Conservation (phyloP, 2,113 vertebrate species). For the Myotis davidii region DNA sequence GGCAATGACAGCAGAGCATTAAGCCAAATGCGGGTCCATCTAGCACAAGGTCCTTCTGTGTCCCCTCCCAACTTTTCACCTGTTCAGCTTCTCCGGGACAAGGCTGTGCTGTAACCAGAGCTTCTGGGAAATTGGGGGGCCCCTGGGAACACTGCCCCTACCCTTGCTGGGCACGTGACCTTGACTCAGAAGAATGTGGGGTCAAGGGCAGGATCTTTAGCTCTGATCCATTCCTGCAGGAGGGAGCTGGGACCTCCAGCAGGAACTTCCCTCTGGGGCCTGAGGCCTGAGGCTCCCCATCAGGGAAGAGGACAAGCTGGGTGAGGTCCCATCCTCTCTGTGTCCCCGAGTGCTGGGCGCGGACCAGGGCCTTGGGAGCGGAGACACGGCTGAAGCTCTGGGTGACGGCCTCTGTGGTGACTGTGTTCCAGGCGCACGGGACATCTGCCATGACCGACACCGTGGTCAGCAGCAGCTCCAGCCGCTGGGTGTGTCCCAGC, state of each 20-base stretch:
- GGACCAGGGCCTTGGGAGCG: background rate
- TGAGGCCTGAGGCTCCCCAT: background rate
- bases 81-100: background rate
- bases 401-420: background rate
- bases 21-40: background rate
- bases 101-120: background rate
- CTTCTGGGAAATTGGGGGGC: background rate
- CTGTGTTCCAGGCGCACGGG: background rate
- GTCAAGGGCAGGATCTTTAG: background rate
- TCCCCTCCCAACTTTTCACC: background rate
- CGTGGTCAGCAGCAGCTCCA: slow-evolving; percentile 89
- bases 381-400: background rate
- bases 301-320: background rate
- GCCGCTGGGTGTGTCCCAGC: slow-evolving; percentile 90
- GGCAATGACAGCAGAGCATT: background rate
- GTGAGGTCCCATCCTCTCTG: background rate
- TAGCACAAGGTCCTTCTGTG: background rate
- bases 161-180: background rate
- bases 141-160: background rate
- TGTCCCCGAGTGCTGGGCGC: background rate
- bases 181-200: background rate
- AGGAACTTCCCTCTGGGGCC: background rate
- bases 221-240: background rate
- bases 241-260: background rate
- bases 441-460: slow-evolving; percentile 91